Base-by-base conservation (phyloP, 2,888 invertebrate species). In the Mellilla xanthometata region DNA sequence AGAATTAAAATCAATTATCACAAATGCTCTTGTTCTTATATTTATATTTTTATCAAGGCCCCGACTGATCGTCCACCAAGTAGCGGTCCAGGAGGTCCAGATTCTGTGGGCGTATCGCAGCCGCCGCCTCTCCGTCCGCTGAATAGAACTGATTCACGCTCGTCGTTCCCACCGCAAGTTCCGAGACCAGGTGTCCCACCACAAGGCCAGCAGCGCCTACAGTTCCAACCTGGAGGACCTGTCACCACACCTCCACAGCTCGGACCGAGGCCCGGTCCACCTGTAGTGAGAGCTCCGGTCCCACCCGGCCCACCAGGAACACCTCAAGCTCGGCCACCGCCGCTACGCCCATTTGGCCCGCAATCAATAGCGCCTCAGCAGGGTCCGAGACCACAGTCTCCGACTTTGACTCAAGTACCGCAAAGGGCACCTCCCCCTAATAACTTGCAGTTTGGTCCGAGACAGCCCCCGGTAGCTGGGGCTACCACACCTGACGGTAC, bases 401-500 rank as follows among this genome's bases (percentile, higher is more conserved):
- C 78, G 8, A 72, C 73, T 26, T 57, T 71, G 32, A 54, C 65
- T 10, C 84, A 78, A 48, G 73, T 73, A 26, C 71, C 70, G 10
- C 83, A 81, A 59, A 78, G 91, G 59, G 81, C 83, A 57, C 81
- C 82, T 53, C 84, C 85, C 36, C 91, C 91, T 26, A 87, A 78
- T 52, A 87, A 81, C 56, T 67, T 89, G 26, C 88, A 88, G 62
- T 88, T 88, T 53, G 91, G 88, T 38, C 91, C 91, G 5, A 77
- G 91, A 57, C 89, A 88, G 53, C 83, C 82, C 8, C 74, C 72
- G 43, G 64, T 76, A 43, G 66, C 71, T 2, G 65, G 68, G 40
- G 73, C 68, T 8, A 70, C 72, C 1, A 88, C 87, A 46, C 88
- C 89, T 3, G 88, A 89, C 56, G 74, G 75, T 30, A 40, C 55